These are phyloP conservation scores for Drosophila sp. DNA, from an alignment of 1,140 invertebrate species.

Conservation along the genomic window DNA sequence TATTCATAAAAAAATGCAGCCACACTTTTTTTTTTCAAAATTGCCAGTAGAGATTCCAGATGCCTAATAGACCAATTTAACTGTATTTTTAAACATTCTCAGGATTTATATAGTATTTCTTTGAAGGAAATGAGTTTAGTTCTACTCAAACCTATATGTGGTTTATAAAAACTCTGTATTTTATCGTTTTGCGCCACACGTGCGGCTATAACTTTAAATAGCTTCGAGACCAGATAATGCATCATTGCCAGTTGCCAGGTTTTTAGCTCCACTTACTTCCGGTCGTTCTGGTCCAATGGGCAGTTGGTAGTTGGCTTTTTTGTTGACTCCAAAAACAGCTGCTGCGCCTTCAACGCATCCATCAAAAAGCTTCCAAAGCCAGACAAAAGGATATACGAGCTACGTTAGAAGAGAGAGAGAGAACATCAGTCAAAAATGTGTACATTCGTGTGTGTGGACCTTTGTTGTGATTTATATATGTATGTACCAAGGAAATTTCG, in stretches of 20 bases:
- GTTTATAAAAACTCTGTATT: constrained; percentile 3
- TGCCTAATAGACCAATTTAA: too few species aligned
- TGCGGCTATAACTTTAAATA: neutral
- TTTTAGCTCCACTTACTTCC: neutral
- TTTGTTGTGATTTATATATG: constrained; percentile 74
- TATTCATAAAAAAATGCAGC: too few species aligned
- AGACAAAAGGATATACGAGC: constrained; percentile 38
- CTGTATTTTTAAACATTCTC: too few species aligned
- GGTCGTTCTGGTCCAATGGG: constrained; percentile 23
- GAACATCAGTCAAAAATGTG: constrained; percentile 46
- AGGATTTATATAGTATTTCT: too few species aligned
- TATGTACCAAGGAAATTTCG: constrained; percentile 39
- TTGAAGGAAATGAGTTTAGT: too few species aligned
- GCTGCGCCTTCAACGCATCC: constrained; percentile 47
- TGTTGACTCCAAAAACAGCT: constrained; percentile 46
- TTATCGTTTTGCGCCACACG: neutral
- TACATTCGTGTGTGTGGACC: constrained; percentile 15
- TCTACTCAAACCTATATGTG: too few species aligned
- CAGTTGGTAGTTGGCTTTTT: constrained; percentile 16
- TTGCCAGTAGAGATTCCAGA: too few species aligned
- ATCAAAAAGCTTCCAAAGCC: constrained; percentile 52
- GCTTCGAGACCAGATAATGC: constrained; percentile 1
- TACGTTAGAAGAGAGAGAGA: constrained; percentile 16
- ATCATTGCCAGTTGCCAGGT: constrained; percentile 11
- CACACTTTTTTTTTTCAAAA: too few species aligned